Base-by-base conservation (phyloP, 2,113 vertebrate genomes). In the Genyomyrus donnyi region DNA sequence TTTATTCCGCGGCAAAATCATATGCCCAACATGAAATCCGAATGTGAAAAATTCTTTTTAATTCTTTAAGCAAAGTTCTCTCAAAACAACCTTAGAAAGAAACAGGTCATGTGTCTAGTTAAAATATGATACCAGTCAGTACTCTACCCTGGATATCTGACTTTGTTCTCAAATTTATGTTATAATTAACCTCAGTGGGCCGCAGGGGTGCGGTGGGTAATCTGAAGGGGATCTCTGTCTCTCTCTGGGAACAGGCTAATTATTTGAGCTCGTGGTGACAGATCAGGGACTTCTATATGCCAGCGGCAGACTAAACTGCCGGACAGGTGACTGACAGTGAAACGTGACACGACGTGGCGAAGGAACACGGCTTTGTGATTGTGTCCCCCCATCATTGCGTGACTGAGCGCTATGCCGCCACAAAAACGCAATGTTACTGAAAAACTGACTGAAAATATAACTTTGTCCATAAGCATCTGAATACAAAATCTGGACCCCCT, bases 81-180 rank as follows among this genome's bases (percentile, higher is more conserved):
- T 91, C 46, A 92, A 91, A 91, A 91, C 19, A 93, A 91, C 91
- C 49, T 92, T 93, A 92, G 92, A 90, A 94, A 93, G 93, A 92
- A 93, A 45, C 48, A 35, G 42, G 93, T 93, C 94, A 93, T 93
- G 90, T 80, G 89, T 93, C 89, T 89, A 91, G 93, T 92, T 92
- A 90, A 91, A 90, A 91, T 84, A 93, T 90, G 89, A 90, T 0
- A 0, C 91, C 89, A 77, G 49, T 86, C 93, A 94, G 66, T 88
- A 50, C 48, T 48, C 49, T 39, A 10, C 17, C 42, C 86, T 94
- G 91, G 90, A 90, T 45, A 45, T 0, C 89, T 86, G 85, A 87
- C 52, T 91, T 95, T 94, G 94, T 94, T 92, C 91, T 90, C 90
- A 89, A 92, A 95, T 94, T 93, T 94, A 93, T 95, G 92, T 93